Base-by-base conservation (phyloP, 1,140 invertebrate genomes). In the Tetramorium parvispinum region DNA sequence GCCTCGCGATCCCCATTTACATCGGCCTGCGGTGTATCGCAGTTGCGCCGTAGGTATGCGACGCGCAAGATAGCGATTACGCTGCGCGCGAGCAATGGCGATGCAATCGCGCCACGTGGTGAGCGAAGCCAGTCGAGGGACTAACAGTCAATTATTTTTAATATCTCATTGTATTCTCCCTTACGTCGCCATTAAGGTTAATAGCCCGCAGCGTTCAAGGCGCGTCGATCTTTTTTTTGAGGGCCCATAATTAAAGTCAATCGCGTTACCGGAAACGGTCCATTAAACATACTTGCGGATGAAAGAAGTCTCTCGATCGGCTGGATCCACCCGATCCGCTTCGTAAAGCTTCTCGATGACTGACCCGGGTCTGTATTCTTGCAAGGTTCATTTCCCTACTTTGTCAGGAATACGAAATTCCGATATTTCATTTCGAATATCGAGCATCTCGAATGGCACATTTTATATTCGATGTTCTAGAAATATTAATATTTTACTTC, bases 81-180 rank as follows among this genome's bases (percentile, higher is more conserved):
- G 59, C 13, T 65, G 27, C n/a, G 27, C 68, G 27, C 70, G 53
- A 32, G 18, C 66, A 66, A 21, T 24, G 27, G 76, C 71, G 81
- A 76, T 37, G 55, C 68, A 63, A 65, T 85, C 81, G 81, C 27
- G 7, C 18, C 13, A 21, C 40, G 32, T 18, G 13, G 13, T 6
- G 2, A 37, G 53, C 43, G 75, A 90, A 75, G 89, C 89, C 79
- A 43, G 66, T 46, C 70, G 27, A 79, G 46, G 86, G 71, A 51
- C 85, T 70, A 27, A 57, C 79, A 59, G 63, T 81, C 89, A 91
- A 91, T 91, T 91, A 91, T 91, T 91, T 89, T 91, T 89, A 91
- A 91, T 89, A 88, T 86, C 90, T 91, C 90, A 89, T 91, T 91
- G 90, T 91, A 85, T 81, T 86, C 90, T 89, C 90, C 88, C 88